These are phyloP conservation scores for Poeciliopsis gracilis DNA, from an alignment of 2,797 vertebrate species.

Conservation along the genomic window DNA sequence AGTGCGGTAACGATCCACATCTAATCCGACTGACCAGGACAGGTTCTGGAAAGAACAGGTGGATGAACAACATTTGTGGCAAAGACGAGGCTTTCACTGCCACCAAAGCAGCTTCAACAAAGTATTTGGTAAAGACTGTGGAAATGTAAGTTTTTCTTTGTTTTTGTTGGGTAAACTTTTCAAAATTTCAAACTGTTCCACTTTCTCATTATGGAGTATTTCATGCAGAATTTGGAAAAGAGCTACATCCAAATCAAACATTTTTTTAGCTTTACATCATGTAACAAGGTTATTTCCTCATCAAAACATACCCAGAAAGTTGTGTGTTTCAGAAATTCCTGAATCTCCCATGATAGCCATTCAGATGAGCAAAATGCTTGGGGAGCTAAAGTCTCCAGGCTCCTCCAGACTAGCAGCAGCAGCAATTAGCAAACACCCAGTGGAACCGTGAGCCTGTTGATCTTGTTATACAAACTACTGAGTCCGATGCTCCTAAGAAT, in stretches of 20 bases:
- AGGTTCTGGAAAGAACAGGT: neutral
- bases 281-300: neutral
- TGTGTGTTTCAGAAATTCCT: neutral
- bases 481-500: neutral
- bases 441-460: neutral
- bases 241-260: neutral
- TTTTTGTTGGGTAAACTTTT: neutral
- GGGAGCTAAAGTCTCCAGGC: neutral
- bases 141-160: neutral
- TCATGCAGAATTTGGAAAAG: neutral
- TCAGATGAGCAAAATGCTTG: no score
- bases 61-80: neutral
- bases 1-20: no score
- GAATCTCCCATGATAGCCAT: neutral
- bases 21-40: neutral
- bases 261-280: neutral
- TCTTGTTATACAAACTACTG: no score
- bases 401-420: neutral
- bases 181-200: neutral
- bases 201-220: neutral
- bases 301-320: neutral
- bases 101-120: neutral
- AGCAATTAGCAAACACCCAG: neutral
- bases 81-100: neutral
- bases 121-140: neutral